Percentiles rank a stretch among this genome's conserved stretches.
Conservation (phyloP, 2,888 invertebrate genomes). For the Pseudeuparius sepicola region DNA sequence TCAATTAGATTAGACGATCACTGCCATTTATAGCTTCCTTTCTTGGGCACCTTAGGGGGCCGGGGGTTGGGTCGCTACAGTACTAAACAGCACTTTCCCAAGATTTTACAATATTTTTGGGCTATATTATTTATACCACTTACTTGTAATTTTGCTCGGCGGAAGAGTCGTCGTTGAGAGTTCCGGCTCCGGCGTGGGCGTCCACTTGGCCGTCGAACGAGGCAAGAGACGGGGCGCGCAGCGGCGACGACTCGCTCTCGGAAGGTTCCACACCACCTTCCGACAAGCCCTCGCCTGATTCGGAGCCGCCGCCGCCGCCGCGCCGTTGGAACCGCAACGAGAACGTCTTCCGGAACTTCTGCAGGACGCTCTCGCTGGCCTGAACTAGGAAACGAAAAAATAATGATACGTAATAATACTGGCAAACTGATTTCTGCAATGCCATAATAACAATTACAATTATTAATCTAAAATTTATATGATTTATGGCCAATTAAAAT, state of each 20-base stretch:
- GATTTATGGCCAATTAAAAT: no score
- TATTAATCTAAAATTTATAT: no score
- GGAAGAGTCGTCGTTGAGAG: constrained; percentile 10
- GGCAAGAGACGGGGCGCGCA: constrained; percentile 29
- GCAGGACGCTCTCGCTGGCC: constrained; percentile 48
- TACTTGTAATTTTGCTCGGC: constrained; percentile 37
- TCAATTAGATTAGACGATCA: no score
- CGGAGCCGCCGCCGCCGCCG: constrained; percentile 18
- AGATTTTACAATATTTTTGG: no score
- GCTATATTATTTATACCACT: constrained; percentile 19
- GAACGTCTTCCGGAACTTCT: constrained; percentile 62
- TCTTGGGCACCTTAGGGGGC: no score
- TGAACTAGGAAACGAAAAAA: constrained; percentile 23
- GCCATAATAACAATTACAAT: not conserved
- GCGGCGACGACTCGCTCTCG: constrained; percentile 31
- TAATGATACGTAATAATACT: not conserved
- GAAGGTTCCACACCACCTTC: constrained; percentile 18
- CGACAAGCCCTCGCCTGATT: constrained; percentile 18
- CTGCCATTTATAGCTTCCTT: no score
- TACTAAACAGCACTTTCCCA: no score
- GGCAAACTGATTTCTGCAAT: not conserved
- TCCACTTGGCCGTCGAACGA: constrained; percentile 23
- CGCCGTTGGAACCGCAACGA: constrained; percentile 46
- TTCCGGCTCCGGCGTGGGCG: constrained; percentile 9
- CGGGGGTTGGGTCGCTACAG: no score